A percentile compares a stretch with the other conserved stretches of the same genome.
Conservation (phyloP, 1,140 invertebrate genomes). For the Euura saliciscinereae region DNA sequence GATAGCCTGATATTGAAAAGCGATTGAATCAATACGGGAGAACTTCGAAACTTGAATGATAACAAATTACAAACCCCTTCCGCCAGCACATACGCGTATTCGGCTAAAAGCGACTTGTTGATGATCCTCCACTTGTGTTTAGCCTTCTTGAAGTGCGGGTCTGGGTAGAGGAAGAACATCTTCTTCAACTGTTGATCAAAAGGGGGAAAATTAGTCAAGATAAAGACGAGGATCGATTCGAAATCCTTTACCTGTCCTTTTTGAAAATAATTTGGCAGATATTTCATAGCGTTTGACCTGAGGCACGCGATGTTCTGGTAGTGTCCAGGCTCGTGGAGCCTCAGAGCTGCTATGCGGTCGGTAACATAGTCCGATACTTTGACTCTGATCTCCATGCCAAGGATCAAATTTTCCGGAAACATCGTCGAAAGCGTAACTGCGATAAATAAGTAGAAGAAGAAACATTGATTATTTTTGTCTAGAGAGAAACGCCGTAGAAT, state of each 20-base stretch:
- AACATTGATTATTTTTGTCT: not conserved
- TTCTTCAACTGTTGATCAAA: conserved; percentile 79
- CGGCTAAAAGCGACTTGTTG: conserved; percentile 88
- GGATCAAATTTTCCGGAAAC: conserved; percentile 88
- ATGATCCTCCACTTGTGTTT: conserved; percentile 99
- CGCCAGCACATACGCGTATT: conserved; percentile 94
- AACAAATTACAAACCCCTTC: conserved; percentile 70
- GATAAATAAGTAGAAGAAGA: conserved; percentile 36
- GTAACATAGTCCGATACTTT: conserved; percentile 99
- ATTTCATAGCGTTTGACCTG: conserved; percentile 98
- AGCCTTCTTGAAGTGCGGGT: conserved; percentile 99
- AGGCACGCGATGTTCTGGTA: conserved; percentile 97
- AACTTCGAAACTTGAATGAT: conserved; percentile 16
- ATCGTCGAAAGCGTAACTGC: conserved; percentile 86
- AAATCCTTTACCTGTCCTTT: conserved; percentile 82
- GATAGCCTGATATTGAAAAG: conserved; percentile 70
- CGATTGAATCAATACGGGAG: too few relatives aligned
- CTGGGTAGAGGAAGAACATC: conserved; percentile 99
- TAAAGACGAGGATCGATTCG: not conserved
- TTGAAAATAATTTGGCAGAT: conserved; percentile 94
- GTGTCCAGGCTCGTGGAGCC: conserved; percentile 74
- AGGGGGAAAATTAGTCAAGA: not conserved
- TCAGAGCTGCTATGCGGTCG: conserved; percentile 89
- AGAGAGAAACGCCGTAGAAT: conserved; percentile 11
- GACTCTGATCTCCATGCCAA: conserved; percentile 98